A percentile compares a stretch with the other conserved stretches of the same genome.
These are phyloP conservation scores for Hycleus cichorii DNA, from an alignment of 1,140 invertebrate species.

Conservation along the genomic window DNA sequence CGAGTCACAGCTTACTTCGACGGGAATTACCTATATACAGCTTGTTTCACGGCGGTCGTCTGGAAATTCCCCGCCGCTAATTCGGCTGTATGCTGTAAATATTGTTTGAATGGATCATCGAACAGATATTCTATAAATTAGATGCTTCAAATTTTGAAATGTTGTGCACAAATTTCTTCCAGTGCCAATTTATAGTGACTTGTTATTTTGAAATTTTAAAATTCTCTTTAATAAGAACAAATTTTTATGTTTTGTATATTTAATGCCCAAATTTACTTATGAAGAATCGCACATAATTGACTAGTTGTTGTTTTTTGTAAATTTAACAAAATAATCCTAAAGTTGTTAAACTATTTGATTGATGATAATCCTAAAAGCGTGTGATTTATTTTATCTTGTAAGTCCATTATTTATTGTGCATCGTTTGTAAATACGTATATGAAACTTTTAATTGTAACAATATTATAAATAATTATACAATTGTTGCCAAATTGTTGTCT, in stretches of 20 bases:
- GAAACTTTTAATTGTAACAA: conserved; percentile 16
- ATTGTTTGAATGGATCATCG: background rate
- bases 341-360: no score
- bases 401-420: conserved; percentile 9
- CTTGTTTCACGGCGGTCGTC: no score
- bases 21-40: no score
- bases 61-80: no score
- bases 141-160: conserved; percentile 1
- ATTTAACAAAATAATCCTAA: no score
- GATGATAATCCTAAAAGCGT: conserved; percentile 1
- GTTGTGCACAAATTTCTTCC: conserved; percentile 3
- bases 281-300: no score
- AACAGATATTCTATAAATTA: background rate
- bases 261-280: no score
- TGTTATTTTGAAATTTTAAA: background rate
- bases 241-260: no score
- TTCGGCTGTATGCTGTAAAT: background rate
- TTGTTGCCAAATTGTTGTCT: conserved; percentile 18
- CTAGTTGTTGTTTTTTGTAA: no score
- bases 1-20: no score
- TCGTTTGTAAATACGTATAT: conserved; percentile 16
- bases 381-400: conserved; percentile 13
- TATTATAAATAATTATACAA: conserved; percentile 19
- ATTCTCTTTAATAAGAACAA: background rate
- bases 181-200: conserved; percentile 12